A percentile compares a stretch with the other conserved stretches of the same genome.
These are phyloP conservation scores for Seira sanloemensis DNA, from an alignment of 2,888 invertebrate species.

Conservation along the genomic window DNA sequence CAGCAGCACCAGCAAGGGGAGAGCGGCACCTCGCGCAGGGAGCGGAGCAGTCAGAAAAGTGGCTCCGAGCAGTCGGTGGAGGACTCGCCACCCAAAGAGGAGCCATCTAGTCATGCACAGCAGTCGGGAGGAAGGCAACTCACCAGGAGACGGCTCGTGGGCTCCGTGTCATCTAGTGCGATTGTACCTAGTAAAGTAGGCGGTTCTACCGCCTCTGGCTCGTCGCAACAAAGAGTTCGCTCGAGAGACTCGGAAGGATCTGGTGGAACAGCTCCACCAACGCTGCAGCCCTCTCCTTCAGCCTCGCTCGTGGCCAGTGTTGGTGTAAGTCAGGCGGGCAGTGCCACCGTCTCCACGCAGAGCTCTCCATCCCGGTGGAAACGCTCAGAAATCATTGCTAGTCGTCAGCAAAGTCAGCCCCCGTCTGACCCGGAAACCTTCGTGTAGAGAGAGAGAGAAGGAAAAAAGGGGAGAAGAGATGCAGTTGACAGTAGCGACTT, in stretches of 20 bases:
- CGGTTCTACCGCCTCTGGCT: background rate
- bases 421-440: slow-evolving; percentile 73
- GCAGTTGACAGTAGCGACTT: background rate
- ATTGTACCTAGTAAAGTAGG: slow-evolving; percentile 9
- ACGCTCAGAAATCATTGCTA: slow-evolving; percentile 87
- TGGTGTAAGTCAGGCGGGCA: slow-evolving; percentile 38
- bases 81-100: slow-evolving; percentile 62
- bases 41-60: slow-evolving; percentile 28
- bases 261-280: background rate
- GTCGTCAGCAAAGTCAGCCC: slow-evolving; percentile 77
- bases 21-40: slow-evolving; percentile 19
- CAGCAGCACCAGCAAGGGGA: slow-evolving; percentile 52
- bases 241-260: slow-evolving; percentile 21
- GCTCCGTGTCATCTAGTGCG: slow-evolving; percentile 37
- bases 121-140: slow-evolving; percentile 46
- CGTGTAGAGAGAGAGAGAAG: too few relatives aligned
- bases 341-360: slow-evolving; percentile 64
- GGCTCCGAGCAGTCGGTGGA: slow-evolving; percentile 20
- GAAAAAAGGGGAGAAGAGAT: too few relatives aligned
- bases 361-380: slow-evolving; percentile 82
- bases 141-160: slow-evolving; percentile 75
- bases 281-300: slow-evolving; percentile 15
- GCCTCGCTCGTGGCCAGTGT: background rate
- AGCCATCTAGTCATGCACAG: slow-evolving; percentile 26
- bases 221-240: slow-evolving; percentile 6